A percentile compares a stretch with the other conserved stretches of the same genome.
These are phyloP conservation scores for Papilio glaucus DNA, from an alignment of 1,140 invertebrate genomes.

Conservation along the genomic window DNA sequence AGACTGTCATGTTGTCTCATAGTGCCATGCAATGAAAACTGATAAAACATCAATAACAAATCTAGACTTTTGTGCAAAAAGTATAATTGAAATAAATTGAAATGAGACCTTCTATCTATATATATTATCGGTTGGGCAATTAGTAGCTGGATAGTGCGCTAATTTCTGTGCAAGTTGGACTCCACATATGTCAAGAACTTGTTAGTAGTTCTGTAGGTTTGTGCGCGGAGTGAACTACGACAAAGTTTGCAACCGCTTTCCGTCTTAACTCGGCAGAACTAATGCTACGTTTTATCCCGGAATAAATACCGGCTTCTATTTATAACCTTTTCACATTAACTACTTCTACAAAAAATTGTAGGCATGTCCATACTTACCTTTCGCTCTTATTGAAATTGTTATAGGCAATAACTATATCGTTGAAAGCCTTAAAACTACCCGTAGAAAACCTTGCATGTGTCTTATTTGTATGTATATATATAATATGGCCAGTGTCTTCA, in stretches of 20 bases:
- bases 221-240: slow-evolving; percentile 1
- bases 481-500: no score
- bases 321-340: background rate
- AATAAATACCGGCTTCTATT: background rate
- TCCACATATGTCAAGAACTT: slow-evolving; percentile 9
- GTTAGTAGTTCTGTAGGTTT: slow-evolving; percentile 5
- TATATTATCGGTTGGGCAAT: background rate
- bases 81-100: background rate
- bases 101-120: background rate
- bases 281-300: slow-evolving; percentile 1
- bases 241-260: slow-evolving; percentile 28
- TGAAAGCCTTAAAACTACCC: no score
- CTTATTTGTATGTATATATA: no score
- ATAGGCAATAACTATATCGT: no score
- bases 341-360: no score
- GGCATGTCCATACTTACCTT: no score
- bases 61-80: no score
- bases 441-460: no score
- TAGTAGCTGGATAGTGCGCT: background rate
- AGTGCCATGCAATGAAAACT: no score
- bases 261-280: slow-evolving; percentile 23
- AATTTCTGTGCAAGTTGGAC: background rate
- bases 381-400: no score
- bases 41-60: no score
- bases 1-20: no score